These are phyloP conservation scores for Eremophila alpestris DNA, from an alignment of 2,797 vertebrate species.

Conservation along the genomic window DNA sequence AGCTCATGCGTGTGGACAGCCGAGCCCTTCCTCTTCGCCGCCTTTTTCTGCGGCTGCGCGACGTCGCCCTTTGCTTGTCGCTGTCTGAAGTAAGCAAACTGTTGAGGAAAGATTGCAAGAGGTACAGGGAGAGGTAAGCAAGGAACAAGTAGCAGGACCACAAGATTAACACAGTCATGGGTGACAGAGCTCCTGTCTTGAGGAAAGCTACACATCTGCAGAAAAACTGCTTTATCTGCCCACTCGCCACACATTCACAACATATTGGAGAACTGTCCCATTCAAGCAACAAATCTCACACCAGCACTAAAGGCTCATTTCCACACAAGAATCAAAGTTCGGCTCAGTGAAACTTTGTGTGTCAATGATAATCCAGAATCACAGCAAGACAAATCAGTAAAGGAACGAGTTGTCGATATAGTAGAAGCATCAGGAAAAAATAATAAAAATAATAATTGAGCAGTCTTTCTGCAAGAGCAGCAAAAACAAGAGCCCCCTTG, in stretches of 20 bases:
- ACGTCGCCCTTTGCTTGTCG: conserved; percentile 84
- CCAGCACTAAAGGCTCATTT: background rate
- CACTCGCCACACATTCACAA: background rate
- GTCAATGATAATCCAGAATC: background rate
- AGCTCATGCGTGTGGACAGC: conserved; percentile 81
- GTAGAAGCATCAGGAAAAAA: background rate
- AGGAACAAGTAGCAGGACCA: conserved; percentile 86
- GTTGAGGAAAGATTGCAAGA: conserved; percentile 86
- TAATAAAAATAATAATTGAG: background rate
- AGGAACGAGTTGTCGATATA: background rate
- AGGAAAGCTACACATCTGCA: conserved; percentile 24
- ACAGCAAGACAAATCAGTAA: background rate
- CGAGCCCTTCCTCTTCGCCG: conserved; percentile 90
- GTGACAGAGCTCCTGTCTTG: background rate
- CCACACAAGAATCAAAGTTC: background rate
- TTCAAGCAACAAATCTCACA: background rate
- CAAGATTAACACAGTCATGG: conserved; percentile 64
- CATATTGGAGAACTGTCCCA: background rate
- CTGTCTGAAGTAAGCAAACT: conserved; percentile 93
- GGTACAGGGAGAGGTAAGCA: conserved; percentile 85
- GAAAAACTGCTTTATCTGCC: conserved; percentile 10
- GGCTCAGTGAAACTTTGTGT: conserved; percentile 1
- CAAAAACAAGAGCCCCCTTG: background rate
- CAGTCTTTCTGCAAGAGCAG: background rate
- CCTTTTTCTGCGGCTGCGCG: conserved; percentile 87